Percentiles rank a stretch among this genome's conserved stretches.
phyloP scores from a whole-genome alignment of 1,140 invertebrate genomes.

The Gryllus bimaculatus region DNA sequence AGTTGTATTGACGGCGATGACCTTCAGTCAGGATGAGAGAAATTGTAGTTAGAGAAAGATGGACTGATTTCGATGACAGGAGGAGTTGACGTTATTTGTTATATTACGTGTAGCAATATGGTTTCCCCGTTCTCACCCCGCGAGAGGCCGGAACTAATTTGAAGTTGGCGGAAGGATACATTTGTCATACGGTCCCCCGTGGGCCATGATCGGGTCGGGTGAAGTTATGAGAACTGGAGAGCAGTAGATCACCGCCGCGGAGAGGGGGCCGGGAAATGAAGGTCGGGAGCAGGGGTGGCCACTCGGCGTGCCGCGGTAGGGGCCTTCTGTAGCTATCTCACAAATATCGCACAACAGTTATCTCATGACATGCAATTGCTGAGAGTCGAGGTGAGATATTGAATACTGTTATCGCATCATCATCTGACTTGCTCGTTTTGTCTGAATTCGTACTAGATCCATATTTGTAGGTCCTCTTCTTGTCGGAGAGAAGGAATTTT shows the following conservation, averaged over 20 bases:
- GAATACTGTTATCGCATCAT: too few species aligned
- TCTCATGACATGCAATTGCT: too few species aligned
- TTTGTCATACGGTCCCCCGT: constrained; percentile 38
- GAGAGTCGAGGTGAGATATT: too few species aligned
- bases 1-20: too few species aligned
- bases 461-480: too few species aligned
- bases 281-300: not conserved
- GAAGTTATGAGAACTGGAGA: constrained; percentile 38
- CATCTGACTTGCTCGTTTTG: too few species aligned
- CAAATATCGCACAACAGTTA: too few species aligned
- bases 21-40: not conserved
- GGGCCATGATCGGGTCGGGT: constrained; percentile 39
- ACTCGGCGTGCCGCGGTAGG: not conserved
- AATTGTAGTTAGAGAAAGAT: constrained; percentile 9
- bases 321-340: too few species aligned
- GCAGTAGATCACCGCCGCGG: constrained; percentile 29
- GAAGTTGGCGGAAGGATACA: constrained; percentile 36
- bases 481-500: too few species aligned
- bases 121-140: constrained; percentile 21
- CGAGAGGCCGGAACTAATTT: constrained; percentile 30
- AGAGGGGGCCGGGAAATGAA: constrained; percentile 10
- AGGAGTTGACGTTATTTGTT: constrained; percentile 32
- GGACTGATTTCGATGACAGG: constrained; percentile 13
- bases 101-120: constrained; percentile 33
- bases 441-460: too few species aligned